Evolutionary conservation across 2,113 vertebrate species (phyloP).

Genomic region (Cricetomys ansorgei): DNA sequence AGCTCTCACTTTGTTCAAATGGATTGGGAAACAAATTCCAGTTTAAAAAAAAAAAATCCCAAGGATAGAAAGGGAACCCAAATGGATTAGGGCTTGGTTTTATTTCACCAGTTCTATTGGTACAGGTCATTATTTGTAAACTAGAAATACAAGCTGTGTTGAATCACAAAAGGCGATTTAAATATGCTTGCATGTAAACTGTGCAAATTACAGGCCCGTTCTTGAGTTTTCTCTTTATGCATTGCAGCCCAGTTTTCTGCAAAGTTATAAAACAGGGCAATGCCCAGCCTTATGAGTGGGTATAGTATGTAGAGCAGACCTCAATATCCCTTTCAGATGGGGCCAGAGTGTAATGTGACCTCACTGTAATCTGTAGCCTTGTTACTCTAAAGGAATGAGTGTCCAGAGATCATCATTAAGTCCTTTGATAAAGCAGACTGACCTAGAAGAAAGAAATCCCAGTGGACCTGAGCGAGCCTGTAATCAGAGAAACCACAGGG

Average conservation of each 20-base stretch:
- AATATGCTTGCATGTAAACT: neutral
- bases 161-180: neutral
- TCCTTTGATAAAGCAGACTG: conserved; percentile 58
- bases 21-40: conserved; percentile 79
- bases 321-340: neutral
- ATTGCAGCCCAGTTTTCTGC: neutral
- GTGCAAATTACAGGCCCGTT: neutral
- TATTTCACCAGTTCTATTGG: conserved; percentile 65
- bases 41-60: conserved; percentile 55
- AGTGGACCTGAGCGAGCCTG: neutral
- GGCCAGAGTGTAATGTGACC: conserved; percentile 24
- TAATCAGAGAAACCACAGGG: conserved; percentile 65
- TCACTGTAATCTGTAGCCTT: neutral
- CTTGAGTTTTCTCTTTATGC: neutral
- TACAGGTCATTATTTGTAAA: conserved; percentile 31
- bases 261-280: neutral
- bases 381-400: neutral
- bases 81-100: conserved; percentile 73
- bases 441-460: conserved; percentile 55
- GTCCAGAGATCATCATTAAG: neutral
- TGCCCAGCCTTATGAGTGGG: neutral
- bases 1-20: conserved; percentile 78
- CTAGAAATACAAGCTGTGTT: neutral
- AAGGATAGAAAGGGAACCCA: conserved; percentile 69
- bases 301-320: neutral